A percentile compares a stretch with the other conserved stretches of the same genome.
phyloP scores from a whole-genome alignment of 2,888 invertebrate species.

The Mamestra brassicae region DNA sequence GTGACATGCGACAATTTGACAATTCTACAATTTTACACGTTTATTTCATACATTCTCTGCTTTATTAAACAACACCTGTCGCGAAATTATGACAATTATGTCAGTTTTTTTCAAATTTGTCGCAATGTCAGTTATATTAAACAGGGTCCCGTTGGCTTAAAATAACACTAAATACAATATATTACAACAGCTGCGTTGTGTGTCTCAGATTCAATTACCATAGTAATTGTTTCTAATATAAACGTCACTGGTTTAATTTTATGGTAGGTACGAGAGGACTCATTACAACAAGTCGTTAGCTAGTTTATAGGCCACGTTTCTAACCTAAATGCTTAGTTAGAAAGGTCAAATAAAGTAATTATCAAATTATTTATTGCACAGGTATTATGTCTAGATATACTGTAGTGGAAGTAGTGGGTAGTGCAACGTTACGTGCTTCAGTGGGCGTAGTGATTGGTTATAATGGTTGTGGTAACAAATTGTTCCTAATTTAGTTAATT shows the following conservation, averaged over 20 bases:
- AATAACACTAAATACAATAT: constrained; percentile 11
- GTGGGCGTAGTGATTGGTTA: constrained; percentile 64
- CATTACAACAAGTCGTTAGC: constrained; percentile 44
- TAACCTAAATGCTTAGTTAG: constrained; percentile 40
- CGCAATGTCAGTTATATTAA: neutral
- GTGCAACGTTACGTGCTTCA: constrained; percentile 37
- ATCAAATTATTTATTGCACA: constrained; percentile 43
- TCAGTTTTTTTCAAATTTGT: no score
- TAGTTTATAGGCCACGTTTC: constrained; percentile 38
- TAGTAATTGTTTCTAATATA: constrained; percentile 52
- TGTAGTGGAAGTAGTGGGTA: constrained; percentile 35
- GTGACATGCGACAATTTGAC: no score
- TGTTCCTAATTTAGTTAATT: constrained; percentile 63
- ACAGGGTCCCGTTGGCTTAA: no score
- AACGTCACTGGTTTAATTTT: constrained; percentile 50
- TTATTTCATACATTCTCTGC: no score
- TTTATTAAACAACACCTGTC: no score
- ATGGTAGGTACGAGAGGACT: constrained; percentile 21
- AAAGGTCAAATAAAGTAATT: constrained; percentile 56
- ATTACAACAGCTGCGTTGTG: constrained; percentile 27
- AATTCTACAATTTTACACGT: no score
- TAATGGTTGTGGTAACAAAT: constrained; percentile 65
- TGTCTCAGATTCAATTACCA: constrained; percentile 31
- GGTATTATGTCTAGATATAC: constrained; percentile 21
- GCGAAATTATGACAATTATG: no score